Evolutionary conservation across 2,797 vertebrate species (phyloP).

Genomic region (Balearica regulorum): DNA sequence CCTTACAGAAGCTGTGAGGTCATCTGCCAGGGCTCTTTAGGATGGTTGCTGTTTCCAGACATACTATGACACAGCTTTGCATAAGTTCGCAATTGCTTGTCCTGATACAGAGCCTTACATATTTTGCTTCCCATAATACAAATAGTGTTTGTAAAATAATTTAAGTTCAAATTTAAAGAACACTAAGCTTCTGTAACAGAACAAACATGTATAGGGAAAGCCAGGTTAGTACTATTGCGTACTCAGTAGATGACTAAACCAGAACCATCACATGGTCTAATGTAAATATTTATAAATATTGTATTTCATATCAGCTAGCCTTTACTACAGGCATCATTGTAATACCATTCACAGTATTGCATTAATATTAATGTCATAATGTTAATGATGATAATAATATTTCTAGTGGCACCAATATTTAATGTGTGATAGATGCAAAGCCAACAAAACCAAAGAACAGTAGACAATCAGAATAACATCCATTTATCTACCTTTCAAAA

Average conservation of each 20-base stretch:
- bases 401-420: background rate
- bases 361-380: background rate
- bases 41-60: background rate
- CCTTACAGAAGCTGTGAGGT: background rate
- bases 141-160: background rate
- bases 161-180: background rate
- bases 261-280: background rate
- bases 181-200: background rate
- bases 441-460: background rate
- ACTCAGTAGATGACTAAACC: background rate
- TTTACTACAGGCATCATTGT: background rate
- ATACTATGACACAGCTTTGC: no score
- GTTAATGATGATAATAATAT: background rate
- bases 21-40: background rate
- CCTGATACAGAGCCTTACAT: background rate
- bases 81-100: background rate
- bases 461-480: background rate
- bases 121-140: background rate
- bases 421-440: background rate
- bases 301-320: background rate
- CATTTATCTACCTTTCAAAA: background rate
- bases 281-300: background rate
- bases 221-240: fast-evolving
- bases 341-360: background rate
- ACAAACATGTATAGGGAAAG: background rate